Base-by-base conservation (phyloP, 2,797 vertebrate genomes). In the Helostoma temminkii region DNA sequence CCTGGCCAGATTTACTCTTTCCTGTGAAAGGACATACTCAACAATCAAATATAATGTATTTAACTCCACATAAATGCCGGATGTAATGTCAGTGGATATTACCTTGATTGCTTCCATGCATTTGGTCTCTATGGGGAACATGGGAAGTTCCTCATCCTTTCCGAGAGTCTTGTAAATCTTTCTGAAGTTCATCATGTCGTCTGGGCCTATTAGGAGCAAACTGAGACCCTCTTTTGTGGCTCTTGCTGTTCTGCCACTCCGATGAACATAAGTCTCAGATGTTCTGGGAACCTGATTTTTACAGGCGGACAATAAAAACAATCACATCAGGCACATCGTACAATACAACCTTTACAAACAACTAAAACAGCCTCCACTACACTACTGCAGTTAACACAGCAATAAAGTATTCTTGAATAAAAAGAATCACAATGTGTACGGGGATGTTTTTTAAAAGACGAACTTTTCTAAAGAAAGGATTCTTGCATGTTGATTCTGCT, bases 171-270 rank as follows among this genome's bases (percentile, higher is more conserved):
- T 96, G 86, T 94, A 98, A 79, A 99, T 99, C 85, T 96, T 98
- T 81, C 89, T 97, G 74, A 95, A 99, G 87, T 97, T 96, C 55
- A 97, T 89, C 86, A 98, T 69, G 78, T 99, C 98, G 1, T 96
- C 95, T 1, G 98, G 97, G 4, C 97, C 95, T 0, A 97, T 93
- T 8, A 99, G 88, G 83, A 99, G 88, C 47, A 99, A 84, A 82
- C 95, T 96, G 28, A 99, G 95, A 65, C 98, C 98, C 61, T 97
- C 95, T 6, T 79, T 96, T 47, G 96, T 84, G 22, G 96, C 97
- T 72, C 98, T 94, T 5, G 97, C 98, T 2, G 98, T 99, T 34
- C 98, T 92, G 55, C 98, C 98, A 0, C 98, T 99, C 11, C 97
- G 94, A 86, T 99, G 98, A 41, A 98, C 95, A 0, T 99, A 99